A percentile compares a stretch with the other conserved stretches of the same genome.
Evolutionary conservation across 23 tunicate genomes (phyloP).

Genomic region (Oikopleura dioica): DNA sequence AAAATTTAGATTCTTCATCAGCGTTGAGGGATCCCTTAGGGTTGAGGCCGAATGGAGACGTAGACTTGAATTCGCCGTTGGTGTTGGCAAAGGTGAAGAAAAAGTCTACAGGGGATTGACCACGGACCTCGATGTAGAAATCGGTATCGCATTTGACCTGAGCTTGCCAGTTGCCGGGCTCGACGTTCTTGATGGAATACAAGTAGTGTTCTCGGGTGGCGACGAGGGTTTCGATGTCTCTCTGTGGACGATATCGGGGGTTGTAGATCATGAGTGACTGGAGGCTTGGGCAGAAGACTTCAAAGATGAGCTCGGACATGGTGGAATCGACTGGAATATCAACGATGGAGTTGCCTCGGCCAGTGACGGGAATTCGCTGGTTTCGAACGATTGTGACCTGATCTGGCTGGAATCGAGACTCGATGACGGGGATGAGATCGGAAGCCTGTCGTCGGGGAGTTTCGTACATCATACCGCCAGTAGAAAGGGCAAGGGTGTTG

Average conservation of each 20-base stretch:
- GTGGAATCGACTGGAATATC: constrained; percentile 7
- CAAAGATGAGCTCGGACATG: constrained; percentile 6
- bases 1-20: not conserved
- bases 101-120: constrained; percentile 11
- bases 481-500: not conserved
- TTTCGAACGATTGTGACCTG: constrained; percentile 11
- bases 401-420: constrained; percentile 9
- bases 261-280: not conserved
- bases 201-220: not conserved
- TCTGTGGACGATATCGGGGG: constrained; percentile 4
- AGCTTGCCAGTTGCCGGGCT: constrained; percentile 13
- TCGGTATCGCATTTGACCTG: not conserved
- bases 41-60: constrained; percentile 14
- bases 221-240: not conserved
- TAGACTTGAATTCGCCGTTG: not conserved
- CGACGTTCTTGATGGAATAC: constrained; percentile 1
- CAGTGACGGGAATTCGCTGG: not conserved
- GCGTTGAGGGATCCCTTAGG: not conserved
- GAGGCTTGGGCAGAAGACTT: not conserved
- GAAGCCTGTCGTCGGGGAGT: not conserved
- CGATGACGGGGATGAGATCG: not conserved
- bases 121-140: constrained; percentile 7
- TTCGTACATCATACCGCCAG: constrained; percentile 6
- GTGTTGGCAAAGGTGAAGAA: constrained; percentile 13
- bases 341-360: not conserved